These are phyloP conservation scores for Octodon degus DNA, from an alignment of 2,113 vertebrate species.

Conservation along the genomic window DNA sequence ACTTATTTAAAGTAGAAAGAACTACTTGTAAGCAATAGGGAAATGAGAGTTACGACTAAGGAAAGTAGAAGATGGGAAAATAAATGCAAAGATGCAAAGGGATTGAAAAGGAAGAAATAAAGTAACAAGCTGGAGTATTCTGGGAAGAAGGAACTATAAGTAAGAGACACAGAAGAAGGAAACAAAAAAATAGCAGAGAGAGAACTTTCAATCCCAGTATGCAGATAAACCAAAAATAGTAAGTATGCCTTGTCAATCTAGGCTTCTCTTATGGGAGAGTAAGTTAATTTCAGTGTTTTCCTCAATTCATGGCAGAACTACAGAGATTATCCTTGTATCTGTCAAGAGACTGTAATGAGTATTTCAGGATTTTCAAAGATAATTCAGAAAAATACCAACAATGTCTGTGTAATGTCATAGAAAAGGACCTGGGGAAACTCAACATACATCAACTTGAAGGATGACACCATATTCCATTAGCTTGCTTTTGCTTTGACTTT, in stretches of 20 bases:
- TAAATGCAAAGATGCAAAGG: constrained; percentile 9
- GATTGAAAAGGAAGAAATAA: not conserved
- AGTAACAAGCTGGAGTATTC: not conserved
- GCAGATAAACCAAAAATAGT: not conserved
- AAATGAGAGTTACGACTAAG: not conserved
- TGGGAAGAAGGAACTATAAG: not conserved
- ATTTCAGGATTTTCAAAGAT: constrained; percentile 77
- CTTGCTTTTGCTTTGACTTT: constrained; percentile 87
- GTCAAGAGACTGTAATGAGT: constrained; percentile 69
- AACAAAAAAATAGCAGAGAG: not conserved
- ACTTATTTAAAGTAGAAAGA: not conserved
- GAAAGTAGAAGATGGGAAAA: not conserved
- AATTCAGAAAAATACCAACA: constrained; percentile 79
- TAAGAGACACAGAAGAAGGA: not conserved
- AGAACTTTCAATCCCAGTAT: not conserved
- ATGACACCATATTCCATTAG: constrained; percentile 86
- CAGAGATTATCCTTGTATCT: constrained; percentile 59
- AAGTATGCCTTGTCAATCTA: not conserved
- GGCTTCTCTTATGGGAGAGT: not conserved
- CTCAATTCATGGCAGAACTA: constrained; percentile 33
- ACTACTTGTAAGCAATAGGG: constrained; percentile 29
- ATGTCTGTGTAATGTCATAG: constrained; percentile 78
- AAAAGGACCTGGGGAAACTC: constrained; percentile 69
- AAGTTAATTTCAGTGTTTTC: constrained; percentile 53
- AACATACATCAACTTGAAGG: constrained; percentile 81